A percentile compares a stretch with the other conserved stretches of the same genome.
phyloP scores from a whole-genome alignment of 2,113 vertebrate species.

The Lampris incognitus region DNA sequence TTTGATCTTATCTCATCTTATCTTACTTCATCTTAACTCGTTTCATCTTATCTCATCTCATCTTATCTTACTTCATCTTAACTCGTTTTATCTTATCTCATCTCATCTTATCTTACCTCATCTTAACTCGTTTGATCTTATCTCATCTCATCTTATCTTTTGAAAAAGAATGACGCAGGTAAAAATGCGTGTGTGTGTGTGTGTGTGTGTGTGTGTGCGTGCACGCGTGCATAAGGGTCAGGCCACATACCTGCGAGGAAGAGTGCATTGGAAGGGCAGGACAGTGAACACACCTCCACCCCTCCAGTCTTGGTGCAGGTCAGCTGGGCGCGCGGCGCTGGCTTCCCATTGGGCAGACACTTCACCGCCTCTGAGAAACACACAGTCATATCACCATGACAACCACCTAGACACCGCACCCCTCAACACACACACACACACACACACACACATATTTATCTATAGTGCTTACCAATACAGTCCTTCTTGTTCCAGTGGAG shows the following conservation, averaged over 20 bases:
- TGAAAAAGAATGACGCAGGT: background rate
- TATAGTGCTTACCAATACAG: slow-evolving; percentile 86
- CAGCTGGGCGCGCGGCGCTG: slow-evolving; percentile 85
- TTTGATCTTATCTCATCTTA: no score
- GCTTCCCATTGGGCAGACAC: slow-evolving; percentile 87
- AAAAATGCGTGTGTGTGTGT: slow-evolving; percentile 41
- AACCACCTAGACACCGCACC: slow-evolving; percentile 23
- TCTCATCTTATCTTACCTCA: no score
- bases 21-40: no score
- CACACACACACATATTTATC: slow-evolving; percentile 3
- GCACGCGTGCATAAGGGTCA: slow-evolving; percentile 13
- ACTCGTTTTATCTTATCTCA: no score
- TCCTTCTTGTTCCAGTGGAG: slow-evolving; percentile 98
- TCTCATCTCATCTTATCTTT: no score
- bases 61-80: no score
- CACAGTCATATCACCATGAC: slow-evolving; percentile 67
- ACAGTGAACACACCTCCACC: slow-evolving; percentile 90
- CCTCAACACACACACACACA: slow-evolving; percentile 1
- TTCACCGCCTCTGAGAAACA: slow-evolving; percentile 88
- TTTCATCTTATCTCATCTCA: no score
- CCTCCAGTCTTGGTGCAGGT: slow-evolving; percentile 88
- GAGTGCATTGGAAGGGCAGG: slow-evolving; percentile 90
- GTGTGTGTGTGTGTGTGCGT: slow-evolving; percentile 9
- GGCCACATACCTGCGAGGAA: slow-evolving; percentile 87
- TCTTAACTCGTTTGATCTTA: no score